These are phyloP conservation scores for Avahi laniger DNA, from an alignment of 2,797 vertebrate genomes.

Conservation along the genomic window DNA sequence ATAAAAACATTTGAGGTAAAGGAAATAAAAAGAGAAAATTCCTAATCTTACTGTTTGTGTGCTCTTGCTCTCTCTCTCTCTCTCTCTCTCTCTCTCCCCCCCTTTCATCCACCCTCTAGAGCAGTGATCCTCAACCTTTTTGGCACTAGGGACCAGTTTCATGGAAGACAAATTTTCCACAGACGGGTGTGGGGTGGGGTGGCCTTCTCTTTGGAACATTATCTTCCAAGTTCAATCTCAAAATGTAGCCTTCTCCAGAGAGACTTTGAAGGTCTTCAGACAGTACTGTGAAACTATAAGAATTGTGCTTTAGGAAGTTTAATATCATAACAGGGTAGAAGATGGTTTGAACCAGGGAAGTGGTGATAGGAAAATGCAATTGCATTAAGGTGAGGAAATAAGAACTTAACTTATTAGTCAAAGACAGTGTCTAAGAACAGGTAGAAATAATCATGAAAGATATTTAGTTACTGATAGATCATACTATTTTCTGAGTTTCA, in stretches of 20 bases:
- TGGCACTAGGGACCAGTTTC: too few species aligned
- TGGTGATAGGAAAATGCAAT: neutral
- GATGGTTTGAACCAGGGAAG: neutral
- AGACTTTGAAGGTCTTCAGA: neutral
- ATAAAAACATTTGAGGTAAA: neutral
- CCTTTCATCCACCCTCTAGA: neutral
- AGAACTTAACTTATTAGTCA: neutral
- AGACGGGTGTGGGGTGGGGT: too few species aligned
- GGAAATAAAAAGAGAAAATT: neutral
- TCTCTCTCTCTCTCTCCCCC: neutral
- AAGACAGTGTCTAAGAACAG: neutral
- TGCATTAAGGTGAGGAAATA: neutral
- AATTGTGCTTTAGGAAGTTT: neutral
- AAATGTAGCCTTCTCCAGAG: neutral
- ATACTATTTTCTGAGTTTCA: neutral
- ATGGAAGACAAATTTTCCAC: too few species aligned
- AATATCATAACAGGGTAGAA: neutral
- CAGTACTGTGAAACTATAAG: neutral
- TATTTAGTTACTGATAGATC: neutral
- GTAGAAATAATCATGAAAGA: neutral
- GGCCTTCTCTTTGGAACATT: neutral
- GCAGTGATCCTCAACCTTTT: too few species aligned
- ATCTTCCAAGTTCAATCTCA: neutral
- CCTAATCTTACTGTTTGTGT: neutral
- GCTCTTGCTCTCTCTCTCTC: neutral